Conservation (phyloP, 2,888 invertebrate species). For the Oscheius sp. region DNA sequence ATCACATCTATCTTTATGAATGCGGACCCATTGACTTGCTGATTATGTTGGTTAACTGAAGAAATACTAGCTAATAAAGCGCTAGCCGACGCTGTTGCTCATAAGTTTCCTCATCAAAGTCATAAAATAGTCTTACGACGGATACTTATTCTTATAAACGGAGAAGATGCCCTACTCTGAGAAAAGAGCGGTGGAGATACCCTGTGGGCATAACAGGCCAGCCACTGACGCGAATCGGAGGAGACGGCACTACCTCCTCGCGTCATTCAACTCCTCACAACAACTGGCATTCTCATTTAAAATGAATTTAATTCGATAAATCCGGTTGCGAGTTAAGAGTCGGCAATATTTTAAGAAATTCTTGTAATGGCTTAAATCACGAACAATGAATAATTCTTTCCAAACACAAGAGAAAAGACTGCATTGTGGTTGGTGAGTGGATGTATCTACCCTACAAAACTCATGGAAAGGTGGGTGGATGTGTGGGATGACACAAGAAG, state of each 20-base stretch:
- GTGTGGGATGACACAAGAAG: slow-evolving; percentile 1
- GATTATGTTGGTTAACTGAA: slow-evolving; percentile 5
- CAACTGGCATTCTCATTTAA: slow-evolving; percentile 25
- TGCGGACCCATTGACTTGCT: slow-evolving; percentile 20
- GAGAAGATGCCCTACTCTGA: slow-evolving; percentile 9
- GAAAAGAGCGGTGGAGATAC: slow-evolving; percentile 16
- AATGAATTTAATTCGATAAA: slow-evolving; percentile 21
- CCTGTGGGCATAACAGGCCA: slow-evolving; percentile 24
- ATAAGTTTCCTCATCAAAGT: neutral
- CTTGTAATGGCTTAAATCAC: neutral
- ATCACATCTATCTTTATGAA: slow-evolving; percentile 24
- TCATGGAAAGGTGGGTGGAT: slow-evolving; percentile 10
- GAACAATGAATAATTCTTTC: neutral
- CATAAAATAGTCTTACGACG: neutral
- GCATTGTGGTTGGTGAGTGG: neutral
- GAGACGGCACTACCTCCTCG: slow-evolving; percentile 15
- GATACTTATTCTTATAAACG: too few species aligned
- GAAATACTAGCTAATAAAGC: slow-evolving; percentile 10
- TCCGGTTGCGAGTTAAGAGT: neutral
- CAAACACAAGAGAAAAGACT: too few species aligned
- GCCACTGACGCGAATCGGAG: slow-evolving; percentile 22
- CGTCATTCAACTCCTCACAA: slow-evolving; percentile 25
- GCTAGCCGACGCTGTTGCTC: too few species aligned
- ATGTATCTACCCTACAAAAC: neutral
- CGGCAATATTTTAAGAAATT: neutral